A percentile compares a stretch with the other conserved stretches of the same genome.
These are phyloP conservation scores for Leuciscus waleckii DNA, from an alignment of 2,797 vertebrate genomes.

Conservation along the genomic window DNA sequence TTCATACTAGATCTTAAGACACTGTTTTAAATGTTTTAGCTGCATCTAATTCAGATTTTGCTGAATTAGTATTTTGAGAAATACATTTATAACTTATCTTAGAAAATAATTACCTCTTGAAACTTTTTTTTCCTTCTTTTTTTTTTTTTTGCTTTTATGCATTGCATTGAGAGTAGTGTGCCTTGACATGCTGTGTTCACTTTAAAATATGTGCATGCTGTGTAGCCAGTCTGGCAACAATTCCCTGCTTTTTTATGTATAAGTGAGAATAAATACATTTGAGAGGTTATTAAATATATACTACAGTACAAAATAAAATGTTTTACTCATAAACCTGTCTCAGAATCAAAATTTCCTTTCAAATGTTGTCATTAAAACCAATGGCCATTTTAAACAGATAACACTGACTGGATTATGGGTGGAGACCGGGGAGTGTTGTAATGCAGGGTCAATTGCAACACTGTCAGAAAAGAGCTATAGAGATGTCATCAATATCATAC, in stretches of 20 bases:
- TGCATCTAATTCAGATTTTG: slow-evolving; percentile 13
- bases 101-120: slow-evolving; percentile 15
- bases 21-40: not conserved
- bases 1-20: too few species aligned
- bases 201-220: slow-evolving; percentile 27
- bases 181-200: slow-evolving; percentile 40
- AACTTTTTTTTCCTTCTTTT: not conserved
- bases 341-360: not conserved
- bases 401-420: not conserved
- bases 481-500: too few species aligned
- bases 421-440: too few species aligned
- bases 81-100: not conserved
- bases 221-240: not conserved
- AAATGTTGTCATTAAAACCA: not conserved
- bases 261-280: not conserved
- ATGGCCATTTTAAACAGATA: not conserved
- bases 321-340: not conserved
- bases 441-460: too few species aligned
- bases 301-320: not conserved
- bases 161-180: slow-evolving; percentile 33
- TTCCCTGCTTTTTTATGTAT: slow-evolving; percentile 12
- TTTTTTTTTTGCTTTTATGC: not conserved
- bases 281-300: not conserved
- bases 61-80: not conserved
- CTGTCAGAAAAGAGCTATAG: too few species aligned